These are phyloP conservation scores for Paedocypris micromegethes DNA, from an alignment of 2,797 vertebrate species.

Conservation along the genomic window DNA sequence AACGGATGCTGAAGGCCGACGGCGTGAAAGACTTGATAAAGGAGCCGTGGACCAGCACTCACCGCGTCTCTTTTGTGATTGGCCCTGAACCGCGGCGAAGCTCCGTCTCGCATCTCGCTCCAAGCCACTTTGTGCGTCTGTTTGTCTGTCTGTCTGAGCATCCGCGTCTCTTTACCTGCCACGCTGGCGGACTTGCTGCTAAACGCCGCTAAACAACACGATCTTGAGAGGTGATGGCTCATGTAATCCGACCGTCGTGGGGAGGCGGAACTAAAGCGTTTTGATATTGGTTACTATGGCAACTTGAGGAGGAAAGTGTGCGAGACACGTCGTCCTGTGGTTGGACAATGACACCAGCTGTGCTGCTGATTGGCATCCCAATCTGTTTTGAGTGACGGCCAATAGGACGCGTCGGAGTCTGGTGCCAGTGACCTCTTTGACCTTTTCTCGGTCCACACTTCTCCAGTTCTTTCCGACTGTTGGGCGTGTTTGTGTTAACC, in stretches of 20 bases:
- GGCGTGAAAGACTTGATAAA: constrained; percentile 13
- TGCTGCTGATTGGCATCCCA: constrained; percentile 50
- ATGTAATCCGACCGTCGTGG: constrained; percentile 11
- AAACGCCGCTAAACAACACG: constrained; percentile 46
- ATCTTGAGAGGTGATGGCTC: constrained; percentile 38
- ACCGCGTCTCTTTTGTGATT: background rate
- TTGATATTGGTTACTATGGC: constrained; percentile 49
- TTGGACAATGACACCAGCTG: constrained; percentile 38
- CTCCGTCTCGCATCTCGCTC: constrained; percentile 28
- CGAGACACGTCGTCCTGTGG: constrained; percentile 34
- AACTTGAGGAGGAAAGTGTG: constrained; percentile 36
- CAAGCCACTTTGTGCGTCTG: background rate
- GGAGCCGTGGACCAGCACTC: constrained; percentile 2
- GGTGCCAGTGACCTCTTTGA: constrained; percentile 35
- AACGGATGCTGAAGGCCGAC: constrained; percentile 19
- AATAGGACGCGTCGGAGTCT: constrained; percentile 36
- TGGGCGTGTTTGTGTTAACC: constrained; percentile 14
- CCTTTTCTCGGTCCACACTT: constrained; percentile 24
- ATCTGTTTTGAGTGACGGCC: constrained; percentile 52
- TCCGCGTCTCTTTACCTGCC: constrained; percentile 11
- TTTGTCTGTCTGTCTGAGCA: background rate
- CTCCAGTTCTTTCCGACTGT: constrained; percentile 24
- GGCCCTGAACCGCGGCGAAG: too few relatives aligned
- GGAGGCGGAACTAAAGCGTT: constrained; percentile 33
- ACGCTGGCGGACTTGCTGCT: too few relatives aligned